These are phyloP conservation scores for Sclerodermus sp. DNA, from an alignment of 2,888 invertebrate genomes.

Conservation along the genomic window DNA sequence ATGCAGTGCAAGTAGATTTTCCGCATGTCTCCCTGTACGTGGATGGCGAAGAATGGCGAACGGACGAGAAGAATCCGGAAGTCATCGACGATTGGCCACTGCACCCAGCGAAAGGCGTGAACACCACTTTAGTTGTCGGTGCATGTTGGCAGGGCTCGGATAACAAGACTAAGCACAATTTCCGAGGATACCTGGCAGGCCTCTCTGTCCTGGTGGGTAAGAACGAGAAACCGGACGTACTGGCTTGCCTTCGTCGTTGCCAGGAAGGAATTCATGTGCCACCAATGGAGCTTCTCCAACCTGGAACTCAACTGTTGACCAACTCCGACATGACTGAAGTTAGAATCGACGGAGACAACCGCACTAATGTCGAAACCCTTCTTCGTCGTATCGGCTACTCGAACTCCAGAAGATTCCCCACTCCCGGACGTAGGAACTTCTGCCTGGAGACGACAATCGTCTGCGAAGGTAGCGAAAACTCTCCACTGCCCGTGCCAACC, in stretches of 20 bases:
- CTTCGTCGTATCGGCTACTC: constrained; percentile 88
- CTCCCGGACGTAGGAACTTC: constrained; percentile 90
- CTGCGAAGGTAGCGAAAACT: constrained; percentile 74
- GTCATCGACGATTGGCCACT: constrained; percentile 99
- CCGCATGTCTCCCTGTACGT: constrained; percentile 86
- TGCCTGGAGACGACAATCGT: constrained; percentile 77
- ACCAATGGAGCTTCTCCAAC: constrained; percentile 72
- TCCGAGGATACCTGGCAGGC: constrained; percentile 87
- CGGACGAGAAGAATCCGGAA: constrained; percentile 82
- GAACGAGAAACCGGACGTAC: constrained; percentile 73
- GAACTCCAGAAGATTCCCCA: constrained; percentile 88
- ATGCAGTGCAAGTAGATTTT: constrained; percentile 90
- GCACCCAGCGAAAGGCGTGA: constrained; percentile 91
- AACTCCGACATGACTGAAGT: constrained; percentile 83
- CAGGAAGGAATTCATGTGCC: constrained; percentile 72
- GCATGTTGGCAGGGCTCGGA: constrained; percentile 98
- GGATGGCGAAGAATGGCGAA: constrained; percentile 76
- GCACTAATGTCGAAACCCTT: constrained; percentile 84
- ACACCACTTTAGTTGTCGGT: constrained; percentile 91
- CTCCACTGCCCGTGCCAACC: constrained; percentile 72
- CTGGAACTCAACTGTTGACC: constrained; percentile 76
- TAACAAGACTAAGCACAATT: constrained; percentile 86
- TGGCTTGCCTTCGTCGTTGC: constrained; percentile 80
- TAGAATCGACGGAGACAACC: constrained; percentile 88
- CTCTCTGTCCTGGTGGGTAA: constrained; percentile 77